Base-by-base conservation (phyloP, 2,113 vertebrate genomes). In the Actenoides lindsayi region DNA sequence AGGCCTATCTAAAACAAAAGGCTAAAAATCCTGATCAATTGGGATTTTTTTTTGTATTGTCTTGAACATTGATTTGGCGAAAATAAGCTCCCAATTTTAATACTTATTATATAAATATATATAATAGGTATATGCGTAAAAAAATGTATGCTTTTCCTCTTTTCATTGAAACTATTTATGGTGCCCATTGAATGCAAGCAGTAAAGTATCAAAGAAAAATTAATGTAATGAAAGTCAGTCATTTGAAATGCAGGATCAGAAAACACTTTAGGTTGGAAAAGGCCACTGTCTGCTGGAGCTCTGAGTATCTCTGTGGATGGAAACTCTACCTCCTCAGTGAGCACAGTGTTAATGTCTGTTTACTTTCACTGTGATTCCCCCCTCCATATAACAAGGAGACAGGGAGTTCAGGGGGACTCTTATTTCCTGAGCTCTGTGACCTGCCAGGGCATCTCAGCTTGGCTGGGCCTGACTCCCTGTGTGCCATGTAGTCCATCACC, bases 81-180 rank as follows among this genome's bases (percentile, higher is more conserved):
- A 89, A 87, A 63, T 51, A 59, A 60, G 6, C 5, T 69, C 21
- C 3, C 9, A 30, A 16, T 56, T 87, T 57, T 69, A 94, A 48
- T 11, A 64, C 2, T 23, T 31, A 3, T 2, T 42, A 15, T 14
- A 59, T 17, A 67, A 42, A 50, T 27, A 27, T 1, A 16, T 25
- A 6, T 10, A 30, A 56, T 51, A 7, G 25, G 9, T 27, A 11
- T 30, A 39, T 13, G 7, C 28, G 51, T 33, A 19, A 16, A 19
- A 16, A 80, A 78, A 35, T 1, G 0, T 10, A 25, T 4, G 0
- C 0, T 50, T 68, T 71, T 71, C 16, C 18, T 57, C 23, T 27
- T 86, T 69, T 48, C 14, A 27, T 71, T 69, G 41, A 65, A 90
- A n/a, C 28, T 63, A 35, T 68, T 92, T 73, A 12, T 24, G 35